A percentile compares a stretch with the other conserved stretches of the same genome.
phyloP scores from a whole-genome alignment of 2,888 invertebrate genomes.

The Lottia scabra region DNA sequence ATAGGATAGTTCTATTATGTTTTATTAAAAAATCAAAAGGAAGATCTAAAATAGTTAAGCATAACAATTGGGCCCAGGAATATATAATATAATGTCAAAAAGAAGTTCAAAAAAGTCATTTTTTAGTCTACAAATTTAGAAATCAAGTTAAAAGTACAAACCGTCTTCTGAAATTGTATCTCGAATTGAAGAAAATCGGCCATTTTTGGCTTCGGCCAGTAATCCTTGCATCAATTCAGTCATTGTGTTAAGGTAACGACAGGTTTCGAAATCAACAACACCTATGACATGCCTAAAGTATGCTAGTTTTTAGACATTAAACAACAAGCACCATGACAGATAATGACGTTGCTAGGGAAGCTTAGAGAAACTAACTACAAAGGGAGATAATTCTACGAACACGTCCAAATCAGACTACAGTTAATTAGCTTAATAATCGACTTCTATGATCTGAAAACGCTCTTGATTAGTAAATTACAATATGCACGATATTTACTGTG shows the following conservation, averaged over 20 bases:
- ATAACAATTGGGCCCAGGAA: no score
- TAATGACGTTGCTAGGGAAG: conserved; percentile 1
- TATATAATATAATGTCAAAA: no score
- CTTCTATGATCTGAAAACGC: no score
- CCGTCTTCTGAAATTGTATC: conserved; percentile 62
- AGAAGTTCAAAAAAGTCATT: no score
- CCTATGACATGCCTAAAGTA: background rate
- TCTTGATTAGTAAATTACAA: no score
- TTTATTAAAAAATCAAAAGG: no score
- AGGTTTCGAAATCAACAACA: background rate
- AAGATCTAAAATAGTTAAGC: no score
- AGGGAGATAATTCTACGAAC: background rate
- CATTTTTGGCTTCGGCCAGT: conserved; percentile 63
- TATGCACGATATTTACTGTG: no score
- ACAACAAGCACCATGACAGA: background rate
- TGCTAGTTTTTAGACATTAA: background rate
- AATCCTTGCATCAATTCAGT: conserved; percentile 60
- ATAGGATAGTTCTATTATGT: no score
- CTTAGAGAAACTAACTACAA: background rate
- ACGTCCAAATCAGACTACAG: no score
- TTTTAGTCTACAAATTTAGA: no score
- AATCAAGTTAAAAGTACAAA: conserved; percentile 37
- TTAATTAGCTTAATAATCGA: no score
- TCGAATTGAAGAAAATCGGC: conserved; percentile 59
- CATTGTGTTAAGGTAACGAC: conserved; percentile 40